Evolutionary conservation across 2,888 invertebrate species (phyloP).

Genomic region (Hipparchia semele): DNA sequence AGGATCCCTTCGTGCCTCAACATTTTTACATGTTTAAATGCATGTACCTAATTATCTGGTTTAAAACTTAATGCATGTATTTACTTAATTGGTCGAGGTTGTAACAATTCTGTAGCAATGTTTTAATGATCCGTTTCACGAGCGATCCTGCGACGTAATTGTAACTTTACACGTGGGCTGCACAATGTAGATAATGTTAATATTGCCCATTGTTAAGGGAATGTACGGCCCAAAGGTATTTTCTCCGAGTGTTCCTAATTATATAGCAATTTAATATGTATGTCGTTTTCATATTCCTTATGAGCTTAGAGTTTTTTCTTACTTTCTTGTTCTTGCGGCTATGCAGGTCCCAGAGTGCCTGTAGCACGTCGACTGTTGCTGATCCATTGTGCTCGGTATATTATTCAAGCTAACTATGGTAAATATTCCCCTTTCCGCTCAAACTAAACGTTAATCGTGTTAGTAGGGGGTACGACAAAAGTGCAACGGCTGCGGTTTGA

Average conservation of each 20-base stretch:
- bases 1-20: not conserved
- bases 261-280: not conserved
- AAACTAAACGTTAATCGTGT: no score
- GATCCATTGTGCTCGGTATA: no score
- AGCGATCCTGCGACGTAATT: constrained; percentile 35
- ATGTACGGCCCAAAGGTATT: constrained; percentile 12
- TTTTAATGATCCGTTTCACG: constrained; percentile 62
- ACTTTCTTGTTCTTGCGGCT: no score
- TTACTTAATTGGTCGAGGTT: constrained; percentile 33
- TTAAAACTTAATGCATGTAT: constrained; percentile 1
- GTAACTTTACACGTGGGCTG: constrained; percentile 32
- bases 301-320: not conserved
- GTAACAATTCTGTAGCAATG: constrained; percentile 55
- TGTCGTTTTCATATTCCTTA: not conserved
- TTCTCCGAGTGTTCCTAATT: constrained; percentile 12
- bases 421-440: no score
- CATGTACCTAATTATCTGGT: not conserved
- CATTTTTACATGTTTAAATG: not conserved
- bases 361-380: no score
- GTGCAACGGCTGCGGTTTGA: no score
- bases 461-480: no score
- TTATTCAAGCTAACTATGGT: no score
- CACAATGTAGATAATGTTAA: constrained; percentile 36
- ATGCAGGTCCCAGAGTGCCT: no score
- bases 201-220: constrained; percentile 39